These are phyloP conservation scores for Siniperca knerii DNA, from an alignment of 2,113 vertebrate genomes.

Conservation along the genomic window DNA sequence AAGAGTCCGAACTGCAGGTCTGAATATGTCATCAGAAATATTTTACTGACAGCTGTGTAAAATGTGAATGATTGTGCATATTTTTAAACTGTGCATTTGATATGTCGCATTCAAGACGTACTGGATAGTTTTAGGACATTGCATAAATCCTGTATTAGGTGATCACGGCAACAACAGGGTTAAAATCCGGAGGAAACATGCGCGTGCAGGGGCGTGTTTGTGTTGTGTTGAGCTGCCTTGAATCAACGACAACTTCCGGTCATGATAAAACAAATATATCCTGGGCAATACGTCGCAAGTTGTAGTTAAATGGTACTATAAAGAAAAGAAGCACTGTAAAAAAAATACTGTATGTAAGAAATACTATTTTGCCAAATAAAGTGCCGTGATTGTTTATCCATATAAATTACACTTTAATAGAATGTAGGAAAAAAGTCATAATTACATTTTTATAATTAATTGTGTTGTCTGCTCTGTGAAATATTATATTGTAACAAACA, in stretches of 20 bases:
- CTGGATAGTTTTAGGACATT: fast-evolving
- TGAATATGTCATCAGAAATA: neutral
- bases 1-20: neutral
- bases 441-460: neutral
- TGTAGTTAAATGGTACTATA: neutral
- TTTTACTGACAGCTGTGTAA: neutral
- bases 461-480: neutral
- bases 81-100: no score
- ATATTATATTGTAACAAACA: neutral
- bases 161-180: neutral
- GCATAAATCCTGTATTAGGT: neutral
- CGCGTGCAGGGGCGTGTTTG: conserved; percentile 20
- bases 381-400: neutral
- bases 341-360: neutral
- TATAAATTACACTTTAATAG: neutral
- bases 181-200: neutral
- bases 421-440: no score
- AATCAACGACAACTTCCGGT: neutral
- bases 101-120: neutral
- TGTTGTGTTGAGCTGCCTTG: neutral
- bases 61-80: neutral
- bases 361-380: neutral
- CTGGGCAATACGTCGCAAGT: neutral
- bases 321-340: neutral
- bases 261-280: no score